Base-by-base conservation (phyloP, 2,113 vertebrate species). In the Caranx ignobilis region DNA sequence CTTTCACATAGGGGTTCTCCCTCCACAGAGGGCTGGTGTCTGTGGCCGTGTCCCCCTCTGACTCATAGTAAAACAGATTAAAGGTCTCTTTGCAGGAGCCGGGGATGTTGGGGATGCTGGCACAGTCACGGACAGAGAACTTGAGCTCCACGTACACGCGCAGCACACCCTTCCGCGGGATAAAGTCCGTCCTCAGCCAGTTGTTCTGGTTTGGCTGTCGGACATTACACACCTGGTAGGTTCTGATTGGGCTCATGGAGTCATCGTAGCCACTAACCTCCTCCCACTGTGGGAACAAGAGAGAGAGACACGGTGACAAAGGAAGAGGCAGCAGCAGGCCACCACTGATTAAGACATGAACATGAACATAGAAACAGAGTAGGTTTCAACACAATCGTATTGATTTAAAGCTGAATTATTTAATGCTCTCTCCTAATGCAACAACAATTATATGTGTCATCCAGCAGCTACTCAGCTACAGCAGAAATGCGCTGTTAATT, bases 61-160 rank as follows among this genome's bases (percentile, higher is more conserved):
- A 97, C 90, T 99, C 98, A 0, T 99, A 99, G 91, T 99, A 99
- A 90, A 99, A 99, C 75, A 99, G 96, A 90, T 99, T 99, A 93
- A 99, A 99, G 71, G 98, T 99, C 92, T 99, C 98, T 91, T 99
- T 99, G 94, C 98, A 99, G 88, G 98, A 99, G 78, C 98, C 98
- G 0, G 97, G 97, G 88, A 99, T 99, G 92, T 99, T 99, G 59
- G 98, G 98, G 77, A 99, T 99, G 92, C 98, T 99, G 80, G 97
- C 98, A 50, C 98, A 99, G 94, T 99, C 98, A 0, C 98, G 95
- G 12, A 99, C 98, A 0, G 98, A 99, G 89, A 99, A 99, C 88
- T 99, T 99, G 88, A 99, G 96, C 89, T 99, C 98, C 93, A 99
- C 97, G 0, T 99, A 99, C 89, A 99, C 96, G 0, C 98, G 96